Conservation (phyloP, 2,797 vertebrate species). For the Thalassophryne amazonica region DNA sequence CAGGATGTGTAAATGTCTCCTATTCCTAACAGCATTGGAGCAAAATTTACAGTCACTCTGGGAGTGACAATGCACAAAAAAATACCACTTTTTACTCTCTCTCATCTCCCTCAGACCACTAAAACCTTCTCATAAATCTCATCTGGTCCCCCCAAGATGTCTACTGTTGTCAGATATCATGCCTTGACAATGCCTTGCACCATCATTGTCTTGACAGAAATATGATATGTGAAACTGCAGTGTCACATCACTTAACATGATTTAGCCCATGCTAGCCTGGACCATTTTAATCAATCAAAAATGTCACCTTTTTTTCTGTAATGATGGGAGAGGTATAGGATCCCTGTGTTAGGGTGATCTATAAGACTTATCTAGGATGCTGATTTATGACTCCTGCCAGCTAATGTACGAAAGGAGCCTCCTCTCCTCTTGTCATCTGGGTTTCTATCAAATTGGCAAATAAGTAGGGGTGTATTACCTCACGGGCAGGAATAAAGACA, state of each 20-base stretch:
- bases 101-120: conserved; percentile 77
- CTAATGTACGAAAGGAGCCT: conserved; percentile 69
- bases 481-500: conserved; percentile 30
- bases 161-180: conserved; percentile 92
- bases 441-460: conserved; percentile 75
- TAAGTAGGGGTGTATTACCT: conserved; percentile 66
- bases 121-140: conserved; percentile 94
- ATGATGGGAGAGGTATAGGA: conserved; percentile 88
- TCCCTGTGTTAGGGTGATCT: conserved; percentile 88
- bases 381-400: conserved; percentile 85
- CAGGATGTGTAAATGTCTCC: conserved; percentile 85
- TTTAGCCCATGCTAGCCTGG: conserved; percentile 88
- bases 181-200: conserved; percentile 92
- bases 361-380: conserved; percentile 83
- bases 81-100: conserved; percentile 87
- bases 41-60: conserved; percentile 92
- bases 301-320: conserved; percentile 87
- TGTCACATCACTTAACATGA: conserved; percentile 96
- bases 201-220: conserved; percentile 97
- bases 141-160: conserved; percentile 77
- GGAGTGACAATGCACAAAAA: conserved; percentile 94
- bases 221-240: conserved; percentile 95
- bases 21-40: conserved; percentile 84
- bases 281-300: conserved; percentile 98
- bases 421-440: conserved; percentile 55